Evolutionary conservation across 2,888 invertebrate genomes (phyloP).

Genomic region (Luperina nickerlii): DNA sequence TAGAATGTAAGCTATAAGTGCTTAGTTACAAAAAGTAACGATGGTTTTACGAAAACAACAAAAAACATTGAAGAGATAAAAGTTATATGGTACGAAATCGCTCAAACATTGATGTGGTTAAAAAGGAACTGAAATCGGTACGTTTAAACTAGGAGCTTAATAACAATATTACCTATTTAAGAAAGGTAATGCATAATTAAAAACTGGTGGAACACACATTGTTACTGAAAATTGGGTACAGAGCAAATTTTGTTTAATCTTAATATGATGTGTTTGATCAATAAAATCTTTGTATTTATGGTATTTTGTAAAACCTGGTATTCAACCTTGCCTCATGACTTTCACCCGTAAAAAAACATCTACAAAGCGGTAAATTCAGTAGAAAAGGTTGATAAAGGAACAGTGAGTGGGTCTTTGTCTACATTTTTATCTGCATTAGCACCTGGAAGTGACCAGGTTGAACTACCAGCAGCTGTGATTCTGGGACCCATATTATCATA

Average conservation of each 20-base stretch:
- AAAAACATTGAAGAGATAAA: neutral
- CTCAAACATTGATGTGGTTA: too few species aligned
- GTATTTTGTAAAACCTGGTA: conserved; percentile 12
- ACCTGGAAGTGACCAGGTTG: conserved; percentile 95
- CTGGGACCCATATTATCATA: conserved; percentile 98
- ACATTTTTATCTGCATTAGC: conserved; percentile 78
- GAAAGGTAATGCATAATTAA: neutral
- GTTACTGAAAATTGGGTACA: conserved; percentile 3
- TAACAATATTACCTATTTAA: conserved; percentile 1
- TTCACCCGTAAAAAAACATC: conserved; percentile 45
- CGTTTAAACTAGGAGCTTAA: neutral
- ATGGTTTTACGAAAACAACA: neutral
- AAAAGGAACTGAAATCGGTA: neutral
- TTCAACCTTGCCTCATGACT: neutral
- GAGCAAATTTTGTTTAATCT: neutral
- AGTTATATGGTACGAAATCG: neutral
- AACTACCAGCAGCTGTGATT: conserved; percentile 96
- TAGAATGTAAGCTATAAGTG: neutral
- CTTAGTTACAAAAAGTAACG: neutral
- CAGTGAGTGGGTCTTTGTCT: conserved; percentile 74
- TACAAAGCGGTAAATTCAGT: conserved; percentile 88
- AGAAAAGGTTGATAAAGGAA: conserved; percentile 85
- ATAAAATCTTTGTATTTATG: conserved; percentile 12
- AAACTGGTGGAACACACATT: neutral
- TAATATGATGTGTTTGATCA: neutral